Conservation (phyloP, 2,797 vertebrate species). For the Lutjanus campechanus region DNA sequence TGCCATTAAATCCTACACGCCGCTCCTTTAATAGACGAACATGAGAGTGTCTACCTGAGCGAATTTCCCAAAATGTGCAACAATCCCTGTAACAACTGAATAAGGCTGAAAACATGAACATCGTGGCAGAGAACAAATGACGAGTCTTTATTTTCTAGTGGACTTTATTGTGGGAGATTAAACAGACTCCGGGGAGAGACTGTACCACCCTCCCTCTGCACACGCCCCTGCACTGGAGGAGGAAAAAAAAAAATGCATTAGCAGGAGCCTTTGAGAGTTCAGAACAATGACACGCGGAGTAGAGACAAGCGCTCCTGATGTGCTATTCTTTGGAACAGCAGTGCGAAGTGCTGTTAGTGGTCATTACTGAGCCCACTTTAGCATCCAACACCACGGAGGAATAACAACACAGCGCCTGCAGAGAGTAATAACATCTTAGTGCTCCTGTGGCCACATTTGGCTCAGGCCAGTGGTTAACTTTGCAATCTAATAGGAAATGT, state of each 20-base stretch:
- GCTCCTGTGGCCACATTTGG: conserved; percentile 55
- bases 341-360: conserved; percentile 53
- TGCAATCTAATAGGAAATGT: conserved; percentile 75
- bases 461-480: conserved; percentile 71
- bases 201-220: background rate
- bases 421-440: conserved; percentile 67
- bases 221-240: background rate
- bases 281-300: conserved; percentile 46
- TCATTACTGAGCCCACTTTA: conserved; percentile 62
- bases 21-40: background rate
- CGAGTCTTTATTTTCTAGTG: background rate
- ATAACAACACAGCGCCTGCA: conserved; percentile 53
- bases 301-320: conserved; percentile 31
- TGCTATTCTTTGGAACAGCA: conserved; percentile 26
- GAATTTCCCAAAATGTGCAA: background rate
- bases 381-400: conserved; percentile 52
- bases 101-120: background rate
- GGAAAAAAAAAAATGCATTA: conserved; percentile 8
- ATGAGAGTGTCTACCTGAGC: background rate
- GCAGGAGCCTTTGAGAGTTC: conserved; percentile 24
- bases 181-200: background rate
- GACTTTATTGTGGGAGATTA: background rate
- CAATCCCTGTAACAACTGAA: background rate
- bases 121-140: background rate
- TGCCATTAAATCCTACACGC: no score